Conservation (phyloP, 2,113 vertebrate genomes). For the Syngnathus typhle region DNA sequence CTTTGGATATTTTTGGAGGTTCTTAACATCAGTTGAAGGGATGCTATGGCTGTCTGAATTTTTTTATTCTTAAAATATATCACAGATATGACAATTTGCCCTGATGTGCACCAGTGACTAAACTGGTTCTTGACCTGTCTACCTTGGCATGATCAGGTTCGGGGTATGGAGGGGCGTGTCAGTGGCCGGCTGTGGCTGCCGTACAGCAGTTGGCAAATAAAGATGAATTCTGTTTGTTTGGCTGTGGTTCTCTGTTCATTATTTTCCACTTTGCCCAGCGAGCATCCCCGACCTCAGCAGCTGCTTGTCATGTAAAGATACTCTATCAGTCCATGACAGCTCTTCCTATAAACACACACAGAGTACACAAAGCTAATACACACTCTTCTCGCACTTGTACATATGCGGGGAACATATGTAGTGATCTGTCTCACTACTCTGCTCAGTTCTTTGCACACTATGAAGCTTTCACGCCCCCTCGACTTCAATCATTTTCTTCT, state of each 20-base stretch:
- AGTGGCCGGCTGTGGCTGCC: conserved; percentile 63
- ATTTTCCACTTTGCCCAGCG: conserved; percentile 82
- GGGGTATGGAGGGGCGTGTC: conserved; percentile 57
- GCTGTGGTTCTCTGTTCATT: conserved; percentile 79
- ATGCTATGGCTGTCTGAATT: background rate
- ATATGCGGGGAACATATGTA: conserved; percentile 68
- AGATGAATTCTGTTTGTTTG: conserved; percentile 90
- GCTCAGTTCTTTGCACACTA: conserved; percentile 45
- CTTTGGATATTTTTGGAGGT: background rate
- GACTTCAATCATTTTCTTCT: conserved; percentile 50
- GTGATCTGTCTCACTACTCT: conserved; percentile 64
- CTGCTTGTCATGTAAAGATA: conserved; percentile 89
- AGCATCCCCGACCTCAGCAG: conserved; percentile 87
- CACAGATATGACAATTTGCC: conserved; percentile 13
- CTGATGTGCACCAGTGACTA: conserved; percentile 34
- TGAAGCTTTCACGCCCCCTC: conserved; percentile 44
- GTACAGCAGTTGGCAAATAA: conserved; percentile 85
- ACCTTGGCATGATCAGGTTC: conserved; percentile 12
- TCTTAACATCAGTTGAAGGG: background rate
- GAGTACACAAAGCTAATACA: conserved; percentile 43
- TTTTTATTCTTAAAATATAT: background rate
- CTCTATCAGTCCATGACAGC: conserved; percentile 95
- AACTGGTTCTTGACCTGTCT: conserved; percentile 31
- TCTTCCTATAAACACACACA: conserved; percentile 64
- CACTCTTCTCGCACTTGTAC: conserved; percentile 46